Percentiles rank a stretch among this genome's conserved stretches.
phyloP scores from a whole-genome alignment of 2,113 vertebrate genomes.

The Himantopus leucocephalus region DNA sequence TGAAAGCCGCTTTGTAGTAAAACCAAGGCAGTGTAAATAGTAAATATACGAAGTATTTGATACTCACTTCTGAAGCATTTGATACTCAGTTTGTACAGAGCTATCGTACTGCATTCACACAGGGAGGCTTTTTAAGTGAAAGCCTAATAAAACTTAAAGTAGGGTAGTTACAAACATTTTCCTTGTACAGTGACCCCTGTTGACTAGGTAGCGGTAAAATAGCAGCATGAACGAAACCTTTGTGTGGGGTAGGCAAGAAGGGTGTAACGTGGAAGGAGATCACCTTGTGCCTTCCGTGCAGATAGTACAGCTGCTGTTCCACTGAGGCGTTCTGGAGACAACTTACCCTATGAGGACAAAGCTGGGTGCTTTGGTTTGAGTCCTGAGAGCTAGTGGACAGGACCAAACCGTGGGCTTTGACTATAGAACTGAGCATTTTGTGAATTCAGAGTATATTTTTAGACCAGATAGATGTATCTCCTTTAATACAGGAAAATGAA shows the following conservation, averaged over 20 bases:
- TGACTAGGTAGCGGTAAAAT: neutral
- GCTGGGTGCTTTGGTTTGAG: neutral
- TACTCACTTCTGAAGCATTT: neutral
- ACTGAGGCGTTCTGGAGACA: fast-evolving
- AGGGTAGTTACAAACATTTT: neutral
- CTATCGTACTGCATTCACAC: neutral
- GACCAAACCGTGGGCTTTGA: neutral
- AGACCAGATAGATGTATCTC: neutral
- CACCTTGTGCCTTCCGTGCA: neutral
- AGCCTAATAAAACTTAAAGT: neutral
- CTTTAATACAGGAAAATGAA: neutral
- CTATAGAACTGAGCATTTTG: neutral
- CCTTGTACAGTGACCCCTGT: neutral
- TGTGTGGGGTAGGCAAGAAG: neutral
- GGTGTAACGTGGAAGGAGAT: neutral
- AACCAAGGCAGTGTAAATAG: neutral
- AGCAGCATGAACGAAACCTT: neutral
- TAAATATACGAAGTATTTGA: neutral
- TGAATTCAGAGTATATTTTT: neutral
- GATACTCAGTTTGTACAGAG: neutral
- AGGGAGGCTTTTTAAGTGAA: neutral
- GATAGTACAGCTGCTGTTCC: neutral
- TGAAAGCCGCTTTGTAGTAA: neutral
- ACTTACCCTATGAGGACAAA: neutral
- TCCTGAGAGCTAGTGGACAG: neutral